Evolutionary conservation across 2,113 vertebrate genomes (phyloP).

Genomic region (Lophotis ruficrista): DNA sequence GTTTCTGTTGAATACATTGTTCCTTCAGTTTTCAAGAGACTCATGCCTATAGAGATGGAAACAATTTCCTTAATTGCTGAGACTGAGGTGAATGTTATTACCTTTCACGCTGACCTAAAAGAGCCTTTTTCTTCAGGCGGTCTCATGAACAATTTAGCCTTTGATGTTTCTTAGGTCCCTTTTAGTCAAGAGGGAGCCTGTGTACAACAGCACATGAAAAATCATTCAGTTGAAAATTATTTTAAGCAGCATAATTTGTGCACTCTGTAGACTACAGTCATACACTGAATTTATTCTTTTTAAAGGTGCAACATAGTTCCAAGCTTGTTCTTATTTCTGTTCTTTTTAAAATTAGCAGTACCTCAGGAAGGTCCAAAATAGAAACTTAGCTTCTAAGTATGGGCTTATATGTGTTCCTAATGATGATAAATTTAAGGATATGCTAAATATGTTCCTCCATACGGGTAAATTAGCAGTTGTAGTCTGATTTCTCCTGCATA

Average conservation of each 20-base stretch:
- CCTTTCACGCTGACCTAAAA: constrained; percentile 39
- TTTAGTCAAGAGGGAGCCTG: neutral
- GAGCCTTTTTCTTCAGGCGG: constrained; percentile 38
- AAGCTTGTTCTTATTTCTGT: neutral
- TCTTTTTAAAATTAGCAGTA: constrained; percentile 30
- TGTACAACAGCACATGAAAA: neutral
- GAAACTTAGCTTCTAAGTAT: constrained; percentile 9
- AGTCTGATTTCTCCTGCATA: neutral
- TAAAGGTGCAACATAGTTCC: neutral
- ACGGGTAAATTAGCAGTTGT: neutral
- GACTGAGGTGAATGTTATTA: constrained; percentile 25
- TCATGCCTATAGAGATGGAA: constrained; percentile 21
- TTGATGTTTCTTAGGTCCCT: constrained; percentile 19
- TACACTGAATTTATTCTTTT: neutral
- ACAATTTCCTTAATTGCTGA: constrained; percentile 46
- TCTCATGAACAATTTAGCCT: neutral
- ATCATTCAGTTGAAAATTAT: neutral
- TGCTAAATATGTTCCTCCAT: neutral
- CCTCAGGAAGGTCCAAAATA: constrained; percentile 15
- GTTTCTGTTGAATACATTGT: neutral
- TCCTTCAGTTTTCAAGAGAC: constrained; percentile 22
- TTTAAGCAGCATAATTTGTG: neutral
- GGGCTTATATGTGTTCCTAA: neutral
- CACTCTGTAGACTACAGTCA: neutral
- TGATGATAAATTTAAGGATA: neutral